A percentile compares a stretch with the other conserved stretches of the same genome.
phyloP scores from a whole-genome alignment of 2,797 vertebrate genomes.

The Acipenser oxyrinchus region DNA sequence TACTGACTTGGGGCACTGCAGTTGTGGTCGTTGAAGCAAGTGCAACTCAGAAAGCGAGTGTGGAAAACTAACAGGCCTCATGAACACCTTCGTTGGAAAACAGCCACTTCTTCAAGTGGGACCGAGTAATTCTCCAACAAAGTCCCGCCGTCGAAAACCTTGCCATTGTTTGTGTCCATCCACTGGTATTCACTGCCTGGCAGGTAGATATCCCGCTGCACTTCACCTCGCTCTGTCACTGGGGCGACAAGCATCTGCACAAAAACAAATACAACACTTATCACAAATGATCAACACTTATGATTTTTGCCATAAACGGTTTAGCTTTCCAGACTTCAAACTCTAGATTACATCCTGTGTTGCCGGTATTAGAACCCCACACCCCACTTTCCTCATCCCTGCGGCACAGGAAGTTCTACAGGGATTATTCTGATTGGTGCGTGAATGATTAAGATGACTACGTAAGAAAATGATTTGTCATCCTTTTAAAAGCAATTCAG shows the following conservation, averaged over 20 bases:
- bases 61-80: conserved; percentile 33
- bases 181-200: conserved; percentile 70
- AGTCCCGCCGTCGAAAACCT: conserved; percentile 77
- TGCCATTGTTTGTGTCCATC: conserved; percentile 69
- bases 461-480: too few species aligned
- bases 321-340: too few species aligned
- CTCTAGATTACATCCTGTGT: too few species aligned
- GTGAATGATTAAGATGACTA: too few species aligned
- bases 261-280: conserved; percentile 6
- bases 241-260: conserved; percentile 81
- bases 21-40: conserved; percentile 67
- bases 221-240: conserved; percentile 66
- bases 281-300: too few species aligned
- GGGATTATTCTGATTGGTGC: too few species aligned
- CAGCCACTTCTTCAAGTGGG: conserved; percentile 64
- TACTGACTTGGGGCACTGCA: conserved; percentile 40
- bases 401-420: too few species aligned
- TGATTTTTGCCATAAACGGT: too few species aligned
- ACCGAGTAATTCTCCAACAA: conserved; percentile 68
- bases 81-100: conserved; percentile 59
- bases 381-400: too few species aligned
- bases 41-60: conserved; percentile 63
- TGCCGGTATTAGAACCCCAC: too few species aligned
- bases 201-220: conserved; percentile 72
- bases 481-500: too few species aligned